phyloP scores from a whole-genome alignment of 2,797 vertebrate genomes.

The Manis pentadactyla region DNA sequence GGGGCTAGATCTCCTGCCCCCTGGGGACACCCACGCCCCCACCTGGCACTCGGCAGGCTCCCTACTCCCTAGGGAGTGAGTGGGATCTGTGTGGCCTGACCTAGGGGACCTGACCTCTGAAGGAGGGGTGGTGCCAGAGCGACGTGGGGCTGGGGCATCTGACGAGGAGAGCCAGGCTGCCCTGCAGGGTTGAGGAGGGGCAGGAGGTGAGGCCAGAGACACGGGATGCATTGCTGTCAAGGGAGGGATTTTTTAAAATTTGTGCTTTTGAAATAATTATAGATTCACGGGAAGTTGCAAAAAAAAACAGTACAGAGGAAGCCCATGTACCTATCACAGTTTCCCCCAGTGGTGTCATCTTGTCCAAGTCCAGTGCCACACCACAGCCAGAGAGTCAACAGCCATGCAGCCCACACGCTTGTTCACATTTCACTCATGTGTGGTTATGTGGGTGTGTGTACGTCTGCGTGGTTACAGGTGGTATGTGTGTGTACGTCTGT shows the following conservation, averaged over 20 bases:
- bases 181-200: not conserved
- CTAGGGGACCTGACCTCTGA: not conserved
- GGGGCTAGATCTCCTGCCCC: not conserved
- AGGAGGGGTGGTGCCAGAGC: not conserved
- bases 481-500: not conserved
- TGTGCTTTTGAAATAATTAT: not conserved
- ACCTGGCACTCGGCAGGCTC: not conserved
- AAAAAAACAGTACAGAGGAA: not conserved
- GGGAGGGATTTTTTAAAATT: not conserved
- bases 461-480: not conserved
- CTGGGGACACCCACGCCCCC: too few species aligned
- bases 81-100: too few species aligned
- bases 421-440: fast-evolving
- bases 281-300: not conserved
- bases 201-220: fast-evolving
- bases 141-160: not conserved
- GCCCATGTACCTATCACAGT: fast-evolving
- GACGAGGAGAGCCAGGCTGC: fast-evolving
- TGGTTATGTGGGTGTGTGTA: not conserved
- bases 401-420: fast-evolving
- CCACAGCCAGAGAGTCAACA: not conserved
- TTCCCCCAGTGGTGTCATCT: fast-evolving
- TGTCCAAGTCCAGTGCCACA: fast-evolving
- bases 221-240: fast-evolving
- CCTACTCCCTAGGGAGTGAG: not conserved